Evolutionary conservation across 1,140 invertebrate species (phyloP).

Genomic region (Aethina tumida): DNA sequence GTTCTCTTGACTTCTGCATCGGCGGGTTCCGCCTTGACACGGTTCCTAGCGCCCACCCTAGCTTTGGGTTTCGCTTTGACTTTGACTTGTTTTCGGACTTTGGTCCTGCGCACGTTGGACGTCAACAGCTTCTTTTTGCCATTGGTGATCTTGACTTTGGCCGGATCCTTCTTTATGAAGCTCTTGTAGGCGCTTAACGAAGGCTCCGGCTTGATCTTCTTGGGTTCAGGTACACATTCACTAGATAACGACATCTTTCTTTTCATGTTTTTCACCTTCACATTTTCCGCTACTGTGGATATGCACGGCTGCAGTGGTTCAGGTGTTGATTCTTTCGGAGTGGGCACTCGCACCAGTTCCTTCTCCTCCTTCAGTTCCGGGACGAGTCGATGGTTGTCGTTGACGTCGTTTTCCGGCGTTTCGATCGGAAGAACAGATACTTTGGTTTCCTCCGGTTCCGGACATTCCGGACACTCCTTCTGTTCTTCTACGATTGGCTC

Average conservation of each 20-base stretch:
- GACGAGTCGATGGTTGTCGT: no score
- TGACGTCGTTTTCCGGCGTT: no score
- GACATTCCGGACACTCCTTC: conserved; percentile 7
- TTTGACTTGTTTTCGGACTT: conserved; percentile 18
- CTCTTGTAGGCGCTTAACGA: conserved; percentile 39
- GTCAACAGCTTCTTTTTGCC: conserved; percentile 35
- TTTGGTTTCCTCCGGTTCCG: no score
- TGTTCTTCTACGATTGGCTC: conserved; percentile 12
- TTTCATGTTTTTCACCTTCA: conserved; percentile 37
- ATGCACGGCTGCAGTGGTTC: conserved; percentile 25
- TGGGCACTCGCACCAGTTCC: not conserved
- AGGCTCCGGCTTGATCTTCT: conserved; percentile 28
- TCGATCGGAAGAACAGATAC: no score
- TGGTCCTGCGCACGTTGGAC: conserved; percentile 12
- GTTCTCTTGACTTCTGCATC: conserved; percentile 27
- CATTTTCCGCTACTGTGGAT: conserved; percentile 34
- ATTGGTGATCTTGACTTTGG: conserved; percentile 35
- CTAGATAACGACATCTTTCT: conserved; percentile 27
- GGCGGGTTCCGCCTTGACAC: conserved; percentile 22
- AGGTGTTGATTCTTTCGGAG: conserved; percentile 5
- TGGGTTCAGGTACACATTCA: conserved; percentile 17
- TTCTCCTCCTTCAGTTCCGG: no score
- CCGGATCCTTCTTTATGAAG: conserved; percentile 34
- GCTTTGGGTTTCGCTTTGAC: conserved; percentile 32
- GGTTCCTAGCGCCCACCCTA: conserved; percentile 32